Evolutionary conservation across 2,797 vertebrate species (phyloP).

Genomic region (Acrocephalus scirpaceus): DNA sequence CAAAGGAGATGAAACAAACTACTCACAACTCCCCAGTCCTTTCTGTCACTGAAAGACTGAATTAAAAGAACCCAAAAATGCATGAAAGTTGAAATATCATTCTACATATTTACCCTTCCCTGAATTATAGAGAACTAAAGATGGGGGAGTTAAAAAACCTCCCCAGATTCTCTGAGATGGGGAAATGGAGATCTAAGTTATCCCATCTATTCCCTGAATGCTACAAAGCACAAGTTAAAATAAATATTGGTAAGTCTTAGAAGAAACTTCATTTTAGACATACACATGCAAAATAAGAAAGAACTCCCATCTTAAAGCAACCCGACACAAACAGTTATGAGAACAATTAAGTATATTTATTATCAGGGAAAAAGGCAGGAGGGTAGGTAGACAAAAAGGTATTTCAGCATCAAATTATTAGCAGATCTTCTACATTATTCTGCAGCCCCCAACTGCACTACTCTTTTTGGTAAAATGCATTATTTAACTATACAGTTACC

Average conservation of each 20-base stretch:
- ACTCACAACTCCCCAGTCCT: slow-evolving; percentile 72
- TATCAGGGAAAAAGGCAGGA: not conserved
- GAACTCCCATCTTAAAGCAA: not conserved
- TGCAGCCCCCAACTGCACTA: not conserved
- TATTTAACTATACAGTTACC: not conserved
- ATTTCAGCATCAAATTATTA: not conserved
- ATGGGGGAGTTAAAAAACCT: slow-evolving; percentile 42
- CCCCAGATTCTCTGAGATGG: not conserved
- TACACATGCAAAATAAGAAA: not conserved
- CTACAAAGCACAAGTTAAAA: slow-evolving; percentile 17
- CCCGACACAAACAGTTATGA: not conserved
- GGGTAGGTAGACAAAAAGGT: not conserved
- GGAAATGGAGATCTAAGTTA: slow-evolving; percentile 36
- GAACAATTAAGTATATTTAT: not conserved
- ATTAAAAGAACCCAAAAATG: slow-evolving; percentile 66
- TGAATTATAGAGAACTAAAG: slow-evolving; percentile 30
- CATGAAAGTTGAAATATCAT: slow-evolving; percentile 64
- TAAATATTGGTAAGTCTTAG: not conserved
- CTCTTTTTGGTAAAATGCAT: not conserved
- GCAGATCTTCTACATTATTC: not conserved
- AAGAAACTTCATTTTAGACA: not conserved
- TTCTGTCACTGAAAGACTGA: slow-evolving; percentile 68
- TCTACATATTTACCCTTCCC: slow-evolving; percentile 53
- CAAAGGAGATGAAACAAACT: slow-evolving; percentile 79
- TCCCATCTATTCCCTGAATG: not conserved